Percentiles rank a stretch among this genome's conserved stretches.
Evolutionary conservation across 2,888 invertebrate genomes (phyloP).

Genomic region (Drosophila subsilvestris): DNA sequence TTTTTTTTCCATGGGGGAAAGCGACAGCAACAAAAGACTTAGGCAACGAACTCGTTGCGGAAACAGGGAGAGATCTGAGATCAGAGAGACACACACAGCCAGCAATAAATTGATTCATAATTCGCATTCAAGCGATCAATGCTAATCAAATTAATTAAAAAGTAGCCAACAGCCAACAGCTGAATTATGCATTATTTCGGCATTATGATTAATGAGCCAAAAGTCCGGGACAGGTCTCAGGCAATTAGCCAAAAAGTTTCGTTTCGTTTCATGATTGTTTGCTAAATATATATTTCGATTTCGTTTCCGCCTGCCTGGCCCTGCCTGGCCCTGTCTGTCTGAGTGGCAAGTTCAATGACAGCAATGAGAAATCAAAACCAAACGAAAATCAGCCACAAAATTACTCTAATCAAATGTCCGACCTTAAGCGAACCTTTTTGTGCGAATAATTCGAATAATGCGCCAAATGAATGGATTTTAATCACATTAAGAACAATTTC

Average conservation of each 20-base stretch:
- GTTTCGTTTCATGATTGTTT: constrained; percentile 1
- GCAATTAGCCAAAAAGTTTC: constrained; percentile 28
- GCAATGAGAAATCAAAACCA: constrained; percentile 10
- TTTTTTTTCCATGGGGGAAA: constrained; percentile 20
- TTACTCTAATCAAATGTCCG: constrained; percentile 72
- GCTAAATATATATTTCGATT: constrained; percentile 27
- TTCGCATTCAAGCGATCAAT: constrained; percentile 60
- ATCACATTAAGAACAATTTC: constrained; percentile 73
- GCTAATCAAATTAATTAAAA: constrained; percentile 77
- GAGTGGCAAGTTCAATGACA: constrained; percentile 73
- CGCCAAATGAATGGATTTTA: constrained; percentile 72
- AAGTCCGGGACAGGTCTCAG: constrained; percentile 16
- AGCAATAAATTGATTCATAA: constrained; percentile 73
- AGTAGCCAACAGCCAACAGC: constrained; percentile 44
- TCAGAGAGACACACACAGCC: background rate
- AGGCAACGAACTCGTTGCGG: constrained; percentile 64
- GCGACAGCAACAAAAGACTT: constrained; percentile 50
- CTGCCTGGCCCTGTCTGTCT: no score
- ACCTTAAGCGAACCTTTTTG: constrained; percentile 50
- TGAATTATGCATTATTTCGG: constrained; percentile 20
- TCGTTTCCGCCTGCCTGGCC: constrained; percentile 40
- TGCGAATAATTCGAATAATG: constrained; percentile 50
- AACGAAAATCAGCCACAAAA: constrained; percentile 23
- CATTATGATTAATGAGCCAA: constrained; percentile 59
- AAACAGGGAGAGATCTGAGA: background rate